Evolutionary conservation across 2,113 vertebrate genomes (phyloP).

Genomic region (Gobius niger): DNA sequence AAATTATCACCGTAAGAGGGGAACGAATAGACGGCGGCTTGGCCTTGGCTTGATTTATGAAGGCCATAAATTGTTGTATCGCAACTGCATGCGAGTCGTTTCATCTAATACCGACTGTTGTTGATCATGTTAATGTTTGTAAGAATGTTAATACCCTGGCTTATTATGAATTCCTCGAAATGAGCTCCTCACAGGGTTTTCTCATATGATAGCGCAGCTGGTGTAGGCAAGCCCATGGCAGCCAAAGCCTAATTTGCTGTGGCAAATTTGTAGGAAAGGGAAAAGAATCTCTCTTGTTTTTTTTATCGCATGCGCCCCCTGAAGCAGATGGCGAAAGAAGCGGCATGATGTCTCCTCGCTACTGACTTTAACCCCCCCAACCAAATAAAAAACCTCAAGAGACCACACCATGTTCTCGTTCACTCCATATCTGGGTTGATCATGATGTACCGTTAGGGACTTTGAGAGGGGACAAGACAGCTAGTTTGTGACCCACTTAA

Average conservation of each 20-base stretch:
- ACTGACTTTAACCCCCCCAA: slow-evolving; percentile 27
- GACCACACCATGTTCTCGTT: slow-evolving; percentile 39
- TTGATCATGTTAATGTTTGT: slow-evolving; percentile 1
- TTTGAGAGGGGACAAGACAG: slow-evolving; percentile 49
- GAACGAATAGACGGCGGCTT: slow-evolving; percentile 17
- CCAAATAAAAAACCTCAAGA: slow-evolving; percentile 15
- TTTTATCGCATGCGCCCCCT: slow-evolving; percentile 32
- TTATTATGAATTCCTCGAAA: slow-evolving; percentile 28
- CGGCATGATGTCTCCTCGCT: slow-evolving; percentile 30
- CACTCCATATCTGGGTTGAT: slow-evolving; percentile 63
- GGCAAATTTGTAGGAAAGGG: slow-evolving; percentile 50
- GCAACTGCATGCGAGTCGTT: slow-evolving; percentile 14
- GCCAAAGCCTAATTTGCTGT: slow-evolving; percentile 58
- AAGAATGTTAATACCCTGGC: slow-evolving; percentile 29
- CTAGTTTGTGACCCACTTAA: slow-evolving; percentile 65
- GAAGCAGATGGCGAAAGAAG: slow-evolving; percentile 58
- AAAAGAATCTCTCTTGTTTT: slow-evolving; percentile 39
- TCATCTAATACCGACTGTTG: slow-evolving; percentile 16
- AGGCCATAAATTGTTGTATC: slow-evolving; percentile 39
- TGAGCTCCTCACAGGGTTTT: slow-evolving; percentile 24
- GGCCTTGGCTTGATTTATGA: slow-evolving; percentile 49
- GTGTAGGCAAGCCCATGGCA: slow-evolving; percentile 37
- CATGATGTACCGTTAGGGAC: slow-evolving; percentile 32
- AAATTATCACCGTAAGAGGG: slow-evolving; percentile 42
- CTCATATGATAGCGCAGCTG: slow-evolving; percentile 48